Base-by-base conservation (phyloP, 1,140 invertebrate genomes). In the Pygmarrhopalites habei region DNA sequence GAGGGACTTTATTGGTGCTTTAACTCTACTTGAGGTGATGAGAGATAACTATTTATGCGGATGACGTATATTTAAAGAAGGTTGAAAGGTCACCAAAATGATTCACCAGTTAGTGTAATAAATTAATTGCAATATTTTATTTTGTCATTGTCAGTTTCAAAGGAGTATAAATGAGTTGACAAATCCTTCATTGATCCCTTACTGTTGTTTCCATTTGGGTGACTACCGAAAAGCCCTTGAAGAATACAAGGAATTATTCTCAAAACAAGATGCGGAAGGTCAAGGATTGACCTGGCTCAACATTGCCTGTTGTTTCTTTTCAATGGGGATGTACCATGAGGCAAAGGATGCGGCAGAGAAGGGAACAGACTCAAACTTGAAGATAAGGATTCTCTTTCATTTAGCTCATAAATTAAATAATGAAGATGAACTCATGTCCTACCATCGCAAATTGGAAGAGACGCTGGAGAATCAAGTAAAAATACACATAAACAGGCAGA, bases 301-400 rank as follows among this genome's bases (percentile, higher is more conserved):
- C 78, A 77, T 96, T 4, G 92, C 90, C 7, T 95, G 95, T 61
- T 96, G 92, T 75, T 92, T 92, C 76, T 98, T 98, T 75, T 96
- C 92, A 73, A 79, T 98, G 62, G 95, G 94, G 74, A 85, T 87
- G 81, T 88, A 89, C 71, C 79, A 82, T 53, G 82, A 87, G 72
- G 78, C 83, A 17, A 77, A 83, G 64, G 75, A 79, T 59, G 66
- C 67, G 14, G 59, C 62, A 3, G 62, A 58, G 21, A 71, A 69
- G 29, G 58, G 55, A n/a, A 35, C 57, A 25, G 56, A 81, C 2
- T 81, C 80, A 70, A 76, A 79, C 2, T 74, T 91, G 1, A 90
- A 90, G 78, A 91, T 83, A 49, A 82, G 94, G 39, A 75, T 98
- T 0, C 78, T 88, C 49, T 95, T 99, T 76, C 95, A 99, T 77